phyloP scores from a whole-genome alignment of 2,888 invertebrate species.

The Dascillus cervinus region DNA sequence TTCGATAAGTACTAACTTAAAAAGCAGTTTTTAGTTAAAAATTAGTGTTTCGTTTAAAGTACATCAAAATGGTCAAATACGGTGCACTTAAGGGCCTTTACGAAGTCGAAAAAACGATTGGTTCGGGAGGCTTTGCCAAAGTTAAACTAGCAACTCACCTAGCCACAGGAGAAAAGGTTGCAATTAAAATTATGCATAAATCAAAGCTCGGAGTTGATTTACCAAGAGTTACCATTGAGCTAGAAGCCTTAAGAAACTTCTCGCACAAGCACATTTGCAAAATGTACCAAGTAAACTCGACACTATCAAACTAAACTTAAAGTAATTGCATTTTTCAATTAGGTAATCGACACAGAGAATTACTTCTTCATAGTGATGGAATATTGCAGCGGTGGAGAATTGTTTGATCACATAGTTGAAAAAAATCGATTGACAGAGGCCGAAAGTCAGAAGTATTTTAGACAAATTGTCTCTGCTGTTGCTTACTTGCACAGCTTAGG shows the following conservation, averaged over 20 bases:
- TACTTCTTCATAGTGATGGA: slow-evolving; percentile 74
- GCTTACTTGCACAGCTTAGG: slow-evolving; percentile 68
- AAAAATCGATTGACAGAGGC: slow-evolving; percentile 61
- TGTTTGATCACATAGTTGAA: slow-evolving; percentile 79
- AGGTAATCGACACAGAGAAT: slow-evolving; percentile 64
- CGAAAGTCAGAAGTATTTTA: slow-evolving; percentile 67
- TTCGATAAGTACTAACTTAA: slow-evolving; percentile 1
- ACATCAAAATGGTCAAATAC: slow-evolving; percentile 44
- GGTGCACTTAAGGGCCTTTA: slow-evolving; percentile 54
- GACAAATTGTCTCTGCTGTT: slow-evolving; percentile 71
- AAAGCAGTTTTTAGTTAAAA: too few species aligned
- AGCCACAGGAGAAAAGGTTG: slow-evolving; percentile 73
- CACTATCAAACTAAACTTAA: background rate
- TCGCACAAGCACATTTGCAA: slow-evolving; percentile 69
- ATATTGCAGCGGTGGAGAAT: slow-evolving; percentile 75
- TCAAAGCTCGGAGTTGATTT: slow-evolving; percentile 62
- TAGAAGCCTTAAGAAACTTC: slow-evolving; percentile 63
- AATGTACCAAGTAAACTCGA: slow-evolving; percentile 52
- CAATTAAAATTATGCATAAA: slow-evolving; percentile 79
- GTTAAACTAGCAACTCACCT: slow-evolving; percentile 71
- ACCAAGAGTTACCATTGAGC: slow-evolving; percentile 62
- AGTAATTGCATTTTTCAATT: slow-evolving; percentile 7
- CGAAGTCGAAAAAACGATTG: slow-evolving; percentile 62
- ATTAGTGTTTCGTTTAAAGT: too few species aligned
- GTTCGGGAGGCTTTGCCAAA: slow-evolving; percentile 73